Conservation (phyloP, 2,113 vertebrate species). For the Parus major region DNA sequence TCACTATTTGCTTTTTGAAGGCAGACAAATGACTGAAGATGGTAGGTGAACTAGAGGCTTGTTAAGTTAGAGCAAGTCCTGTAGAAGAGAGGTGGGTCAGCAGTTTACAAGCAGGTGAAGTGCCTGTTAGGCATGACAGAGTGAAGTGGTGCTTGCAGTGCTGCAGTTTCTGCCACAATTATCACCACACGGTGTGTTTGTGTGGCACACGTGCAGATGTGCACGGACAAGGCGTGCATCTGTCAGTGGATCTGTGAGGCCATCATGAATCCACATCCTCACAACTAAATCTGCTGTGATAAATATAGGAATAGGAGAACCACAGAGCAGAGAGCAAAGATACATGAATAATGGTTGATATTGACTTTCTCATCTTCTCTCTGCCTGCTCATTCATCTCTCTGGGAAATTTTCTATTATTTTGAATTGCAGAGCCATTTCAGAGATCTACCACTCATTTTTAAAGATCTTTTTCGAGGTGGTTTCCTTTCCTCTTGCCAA, state of each 20-base stretch:
- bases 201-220: accelerated
- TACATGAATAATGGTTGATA: not conserved
- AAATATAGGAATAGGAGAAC: not conserved
- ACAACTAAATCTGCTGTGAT: not conserved
- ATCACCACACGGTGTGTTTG: accelerated
- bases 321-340: not conserved
- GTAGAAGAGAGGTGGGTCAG: not conserved
- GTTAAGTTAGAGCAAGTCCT: not conserved
- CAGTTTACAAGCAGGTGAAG: not conserved
- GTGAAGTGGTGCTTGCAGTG: not conserved
- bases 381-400: conserved; percentile 12
- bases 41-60: not conserved
- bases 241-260: not conserved
- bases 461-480: not conserved
- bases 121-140: not conserved
- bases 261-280: not conserved
- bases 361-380: conserved; percentile 32
- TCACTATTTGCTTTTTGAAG: not conserved
- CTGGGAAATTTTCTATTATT: not conserved
- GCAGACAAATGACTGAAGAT: not conserved
- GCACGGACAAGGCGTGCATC: not conserved
- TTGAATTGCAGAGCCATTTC: not conserved
- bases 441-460: not conserved
- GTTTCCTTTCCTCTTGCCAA: not conserved
- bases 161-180: not conserved